These are phyloP conservation scores for Ifrita kowaldi DNA, from an alignment of 2,113 vertebrate species.

Conservation along the genomic window DNA sequence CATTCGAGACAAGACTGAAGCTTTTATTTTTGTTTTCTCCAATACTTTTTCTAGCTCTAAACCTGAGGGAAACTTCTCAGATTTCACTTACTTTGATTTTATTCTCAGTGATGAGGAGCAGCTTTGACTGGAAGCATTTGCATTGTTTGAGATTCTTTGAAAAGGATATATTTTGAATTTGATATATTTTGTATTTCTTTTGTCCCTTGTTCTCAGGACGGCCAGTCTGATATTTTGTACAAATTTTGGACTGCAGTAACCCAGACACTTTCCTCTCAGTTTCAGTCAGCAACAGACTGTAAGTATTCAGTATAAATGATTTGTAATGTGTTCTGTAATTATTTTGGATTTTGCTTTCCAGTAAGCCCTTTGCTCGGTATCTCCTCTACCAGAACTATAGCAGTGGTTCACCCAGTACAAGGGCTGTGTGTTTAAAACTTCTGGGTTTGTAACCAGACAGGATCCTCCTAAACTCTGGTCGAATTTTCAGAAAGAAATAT, in stretches of 20 bases:
- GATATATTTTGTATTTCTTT: neutral
- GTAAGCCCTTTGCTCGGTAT: neutral
- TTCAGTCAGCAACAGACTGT: constrained; percentile 89
- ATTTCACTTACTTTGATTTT: neutral
- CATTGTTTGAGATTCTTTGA: neutral
- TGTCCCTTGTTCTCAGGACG: constrained; percentile 77
- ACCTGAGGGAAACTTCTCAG: neutral
- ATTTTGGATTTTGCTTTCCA: neutral
- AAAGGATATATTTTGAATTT: neutral
- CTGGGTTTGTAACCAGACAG: neutral
- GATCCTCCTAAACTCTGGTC: neutral
- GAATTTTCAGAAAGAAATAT: neutral
- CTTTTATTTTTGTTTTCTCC: neutral
- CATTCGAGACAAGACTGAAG: neutral
- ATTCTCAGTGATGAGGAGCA: neutral
- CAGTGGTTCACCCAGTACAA: neutral
- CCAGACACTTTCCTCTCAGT: constrained; percentile 83
- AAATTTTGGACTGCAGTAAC: constrained; percentile 93
- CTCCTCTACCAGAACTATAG: neutral
- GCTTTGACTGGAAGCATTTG: neutral
- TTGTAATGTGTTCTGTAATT: neutral
- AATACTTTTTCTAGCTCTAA: neutral
- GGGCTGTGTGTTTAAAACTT: neutral
- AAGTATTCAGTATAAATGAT: constrained; percentile 48
- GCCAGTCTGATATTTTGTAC: constrained; percentile 89